Evolutionary conservation across 2,888 invertebrate species (phyloP).

Genomic region (Drosophila emarginata): DNA sequence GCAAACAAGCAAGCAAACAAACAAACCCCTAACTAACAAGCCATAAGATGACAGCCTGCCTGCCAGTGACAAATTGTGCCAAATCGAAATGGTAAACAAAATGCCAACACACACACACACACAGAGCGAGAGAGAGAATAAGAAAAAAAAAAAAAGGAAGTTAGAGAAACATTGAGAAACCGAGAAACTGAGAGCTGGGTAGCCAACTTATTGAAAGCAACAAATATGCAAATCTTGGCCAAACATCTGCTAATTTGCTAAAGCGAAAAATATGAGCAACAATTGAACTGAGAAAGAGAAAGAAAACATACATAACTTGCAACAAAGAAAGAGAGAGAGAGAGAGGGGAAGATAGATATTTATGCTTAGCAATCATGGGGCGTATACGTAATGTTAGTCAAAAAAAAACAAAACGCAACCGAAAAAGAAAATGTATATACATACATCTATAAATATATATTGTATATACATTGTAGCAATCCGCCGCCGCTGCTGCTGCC

Average conservation of each 20-base stretch:
- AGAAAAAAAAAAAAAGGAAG: not conserved
- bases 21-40: conserved; percentile 75
- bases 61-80: conserved; percentile 77
- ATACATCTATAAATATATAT: too few relatives aligned
- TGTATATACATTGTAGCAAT: not conserved
- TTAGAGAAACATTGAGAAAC: not conserved
- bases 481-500: not conserved
- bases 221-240: conserved; percentile 67
- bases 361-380: conserved; percentile 74
- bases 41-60: conserved; percentile 75
- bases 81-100: conserved; percentile 78
- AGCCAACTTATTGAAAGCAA: conserved; percentile 29
- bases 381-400: conserved; percentile 61
- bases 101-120: conserved; percentile 24
- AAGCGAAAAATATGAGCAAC: conserved; percentile 61
- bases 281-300: conserved; percentile 36
- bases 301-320: not conserved
- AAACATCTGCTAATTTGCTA: conserved; percentile 74
- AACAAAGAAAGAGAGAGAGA: not conserved
- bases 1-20: conserved; percentile 66
- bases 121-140: conserved; percentile 1
- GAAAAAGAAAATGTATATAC: not conserved
- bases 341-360: conserved; percentile 45
- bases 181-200: conserved; percentile 12
- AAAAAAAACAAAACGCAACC: not conserved